Conservation (phyloP, 2,113 vertebrate species). For the Python bivittatus region DNA sequence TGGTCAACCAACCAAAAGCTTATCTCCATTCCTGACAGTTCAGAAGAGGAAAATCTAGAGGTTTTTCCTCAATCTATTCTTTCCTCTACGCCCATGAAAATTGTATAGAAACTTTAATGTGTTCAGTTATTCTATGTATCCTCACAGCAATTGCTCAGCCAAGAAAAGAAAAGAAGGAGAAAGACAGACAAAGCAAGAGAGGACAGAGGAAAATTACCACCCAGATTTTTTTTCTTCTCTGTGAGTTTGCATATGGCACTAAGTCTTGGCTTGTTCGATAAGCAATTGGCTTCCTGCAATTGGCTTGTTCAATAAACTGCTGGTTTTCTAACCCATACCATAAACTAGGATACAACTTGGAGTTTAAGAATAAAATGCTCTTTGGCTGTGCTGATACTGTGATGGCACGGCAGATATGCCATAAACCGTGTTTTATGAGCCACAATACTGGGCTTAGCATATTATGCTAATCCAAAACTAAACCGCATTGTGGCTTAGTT, state of each 20-base stretch:
- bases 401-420: neutral
- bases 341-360: neutral
- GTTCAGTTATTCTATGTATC: neutral
- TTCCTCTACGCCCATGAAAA: neutral
- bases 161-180: neutral
- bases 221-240: neutral
- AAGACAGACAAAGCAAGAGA: neutral
- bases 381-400: neutral
- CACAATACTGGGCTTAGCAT: neutral
- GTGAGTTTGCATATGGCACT: neutral
- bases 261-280: neutral
- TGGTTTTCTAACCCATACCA: neutral
- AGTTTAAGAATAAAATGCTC: neutral
- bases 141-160: neutral
- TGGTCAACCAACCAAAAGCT: neutral
- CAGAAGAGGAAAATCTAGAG: neutral
- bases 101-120: neutral
- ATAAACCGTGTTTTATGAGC: neutral
- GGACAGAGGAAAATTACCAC: neutral
- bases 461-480: neutral
- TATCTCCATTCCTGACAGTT: neutral
- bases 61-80: neutral
- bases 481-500: neutral
- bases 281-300: neutral
- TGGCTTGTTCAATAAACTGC: no score